These are phyloP conservation scores for Muscicapa adusta DNA, from an alignment of 2,113 vertebrate species.

Conservation along the genomic window DNA sequence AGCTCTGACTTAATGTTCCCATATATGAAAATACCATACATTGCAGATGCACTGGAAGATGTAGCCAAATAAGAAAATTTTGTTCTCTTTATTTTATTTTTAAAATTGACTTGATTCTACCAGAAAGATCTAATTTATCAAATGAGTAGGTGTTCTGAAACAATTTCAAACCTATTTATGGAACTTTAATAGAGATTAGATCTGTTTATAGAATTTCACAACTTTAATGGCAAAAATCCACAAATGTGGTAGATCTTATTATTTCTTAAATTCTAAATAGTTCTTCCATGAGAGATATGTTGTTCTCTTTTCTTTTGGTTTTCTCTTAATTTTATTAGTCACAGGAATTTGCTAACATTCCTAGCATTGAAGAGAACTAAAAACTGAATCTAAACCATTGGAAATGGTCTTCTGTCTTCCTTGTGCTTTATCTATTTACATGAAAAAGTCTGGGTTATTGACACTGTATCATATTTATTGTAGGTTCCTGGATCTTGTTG, in stretches of 20 bases:
- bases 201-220: neutral
- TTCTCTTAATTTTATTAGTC: neutral
- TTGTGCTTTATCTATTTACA: conserved; percentile 46
- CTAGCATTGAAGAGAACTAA: neutral
- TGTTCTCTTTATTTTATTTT: neutral
- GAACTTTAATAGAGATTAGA: neutral
- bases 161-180: neutral
- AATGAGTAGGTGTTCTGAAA: neutral
- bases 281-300: neutral
- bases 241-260: neutral
- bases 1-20: neutral
- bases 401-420: conserved; percentile 23
- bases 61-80: neutral
- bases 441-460: conserved; percentile 65
- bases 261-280: neutral
- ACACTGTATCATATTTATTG: conserved; percentile 70
- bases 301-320: neutral
- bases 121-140: neutral
- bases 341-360: neutral
- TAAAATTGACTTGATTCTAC: neutral
- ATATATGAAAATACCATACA: neutral
- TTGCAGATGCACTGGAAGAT: neutral
- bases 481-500: conserved; percentile 59
- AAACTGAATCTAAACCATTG: neutral
- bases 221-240: neutral